Evolutionary conservation across 2,888 invertebrate species (phyloP), one percentile per base, ranked within the genome.

Genomic region (Mechanitis messenoides): DNA sequence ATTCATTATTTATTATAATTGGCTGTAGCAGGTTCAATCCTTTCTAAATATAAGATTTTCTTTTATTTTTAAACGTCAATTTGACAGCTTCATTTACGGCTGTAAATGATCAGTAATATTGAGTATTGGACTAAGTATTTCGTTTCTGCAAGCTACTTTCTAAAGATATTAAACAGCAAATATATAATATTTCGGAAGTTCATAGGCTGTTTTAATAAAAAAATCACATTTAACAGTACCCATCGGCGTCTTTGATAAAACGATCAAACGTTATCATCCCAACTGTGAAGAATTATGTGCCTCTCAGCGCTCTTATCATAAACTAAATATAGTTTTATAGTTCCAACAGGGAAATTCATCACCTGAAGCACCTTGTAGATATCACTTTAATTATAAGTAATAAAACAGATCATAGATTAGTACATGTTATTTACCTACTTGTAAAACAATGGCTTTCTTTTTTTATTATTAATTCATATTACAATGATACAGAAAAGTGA

Each of bases 181-280:
- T 45, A 33, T 12, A 33, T 33, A 50, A 35, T 56, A 58, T 60
- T 61, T 61, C 59, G 66, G 66, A 66, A 63, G 63, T 53, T 56
- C 53, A 56, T 58, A 63, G 61, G 61, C 59, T 45, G 33, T 46
- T 58, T 55, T 61, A 61, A 65, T 65, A 63, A 63, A 66, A 66
- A 45, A 50, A 59, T 66, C 57, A 55, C 50, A 31, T 50, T 50
- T 50, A 63, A 63, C 65, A 63, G 65, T 63, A 61, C 56, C 45
- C 35, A 46, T 56, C 56, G 56, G 59, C 61, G 42, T 42, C 42
- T 63, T 63, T 63, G 63, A 66, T 61, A 63, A 31, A 28, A 33
- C 59, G 59, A 59, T 55, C 65, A 60, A 38, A 58, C 56, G 54
- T 28, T 33, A 20, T 55, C 12, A 38, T 50, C 50, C 33, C 56